Evolutionary conservation across 2,113 vertebrate species (phyloP).

Genomic region (Brachionichthys hirsutus): DNA sequence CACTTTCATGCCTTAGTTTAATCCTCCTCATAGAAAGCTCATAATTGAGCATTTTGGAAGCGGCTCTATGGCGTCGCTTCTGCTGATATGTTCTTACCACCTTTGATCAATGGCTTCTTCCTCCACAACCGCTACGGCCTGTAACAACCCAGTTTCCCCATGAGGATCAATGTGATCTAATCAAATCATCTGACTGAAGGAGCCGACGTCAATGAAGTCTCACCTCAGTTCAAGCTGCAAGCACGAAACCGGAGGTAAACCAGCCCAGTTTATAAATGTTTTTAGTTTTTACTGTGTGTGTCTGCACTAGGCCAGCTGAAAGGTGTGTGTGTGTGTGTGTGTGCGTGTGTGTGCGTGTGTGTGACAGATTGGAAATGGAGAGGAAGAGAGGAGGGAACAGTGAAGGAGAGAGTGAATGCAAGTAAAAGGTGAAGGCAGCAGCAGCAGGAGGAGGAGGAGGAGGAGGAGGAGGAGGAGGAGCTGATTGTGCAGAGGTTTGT

Average conservation of each 20-base stretch:
- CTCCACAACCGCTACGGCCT: background rate
- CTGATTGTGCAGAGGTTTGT: constrained; percentile 72
- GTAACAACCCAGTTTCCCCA: constrained; percentile 1
- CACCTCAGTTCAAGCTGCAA: background rate
- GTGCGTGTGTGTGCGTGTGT: constrained; percentile 6
- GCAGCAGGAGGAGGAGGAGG: too few species aligned
- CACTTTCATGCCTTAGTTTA: constrained; percentile 11
- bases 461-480: constrained; percentile 44
- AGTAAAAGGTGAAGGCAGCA: constrained; percentile 48
- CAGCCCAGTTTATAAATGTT: background rate
- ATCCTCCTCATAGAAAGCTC: too few species aligned
- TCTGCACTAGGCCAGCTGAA: constrained; percentile 40
- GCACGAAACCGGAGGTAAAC: background rate
- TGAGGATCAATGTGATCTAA: constrained; percentile 24
- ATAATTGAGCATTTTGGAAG: background rate
- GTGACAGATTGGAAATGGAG: constrained; percentile 36
- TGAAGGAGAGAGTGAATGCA: constrained; percentile 55
- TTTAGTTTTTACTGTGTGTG: background rate
- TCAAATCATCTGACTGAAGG: constrained; percentile 25
- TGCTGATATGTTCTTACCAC: too few species aligned
- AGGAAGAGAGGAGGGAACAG: background rate
- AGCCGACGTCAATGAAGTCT: background rate
- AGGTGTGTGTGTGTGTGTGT: constrained; percentile 24
- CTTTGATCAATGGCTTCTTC: background rate
- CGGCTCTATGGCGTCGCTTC: background rate